Evolutionary conservation across 2,113 vertebrate genomes (phyloP).

Genomic region (Cervus canadensis): DNA sequence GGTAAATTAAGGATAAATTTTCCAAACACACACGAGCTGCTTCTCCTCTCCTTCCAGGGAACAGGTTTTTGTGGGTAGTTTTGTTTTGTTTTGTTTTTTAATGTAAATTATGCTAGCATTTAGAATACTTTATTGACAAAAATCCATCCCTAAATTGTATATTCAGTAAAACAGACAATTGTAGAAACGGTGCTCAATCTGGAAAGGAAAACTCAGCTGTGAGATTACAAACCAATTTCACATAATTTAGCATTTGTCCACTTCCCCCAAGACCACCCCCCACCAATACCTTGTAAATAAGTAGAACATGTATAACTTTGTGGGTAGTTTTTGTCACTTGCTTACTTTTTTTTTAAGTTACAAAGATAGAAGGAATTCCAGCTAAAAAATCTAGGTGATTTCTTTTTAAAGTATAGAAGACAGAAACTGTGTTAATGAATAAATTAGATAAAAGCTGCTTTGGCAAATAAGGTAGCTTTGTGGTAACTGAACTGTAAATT

Average conservation of each 20-base stretch:
- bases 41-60: background rate
- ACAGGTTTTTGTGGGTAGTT: no score
- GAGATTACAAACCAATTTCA: conserved; percentile 5
- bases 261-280: no score
- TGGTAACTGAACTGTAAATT: background rate
- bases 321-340: background rate
- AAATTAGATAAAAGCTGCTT: background rate
- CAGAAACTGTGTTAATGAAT: background rate
- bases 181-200: background rate
- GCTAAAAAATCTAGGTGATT: background rate
- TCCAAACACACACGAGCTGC: background rate
- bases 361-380: background rate
- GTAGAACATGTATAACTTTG: background rate
- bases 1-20: background rate
- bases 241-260: background rate
- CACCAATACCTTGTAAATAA: background rate
- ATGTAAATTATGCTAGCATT: background rate
- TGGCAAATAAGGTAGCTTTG: background rate
- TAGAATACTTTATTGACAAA: background rate
- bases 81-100: background rate
- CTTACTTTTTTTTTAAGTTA: background rate
- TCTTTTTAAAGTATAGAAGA: background rate
- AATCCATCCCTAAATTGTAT: background rate
- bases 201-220: background rate
- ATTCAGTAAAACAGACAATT: background rate